phyloP scores from a whole-genome alignment of 2,797 vertebrate genomes.

The Leptodactylus fallax region DNA sequence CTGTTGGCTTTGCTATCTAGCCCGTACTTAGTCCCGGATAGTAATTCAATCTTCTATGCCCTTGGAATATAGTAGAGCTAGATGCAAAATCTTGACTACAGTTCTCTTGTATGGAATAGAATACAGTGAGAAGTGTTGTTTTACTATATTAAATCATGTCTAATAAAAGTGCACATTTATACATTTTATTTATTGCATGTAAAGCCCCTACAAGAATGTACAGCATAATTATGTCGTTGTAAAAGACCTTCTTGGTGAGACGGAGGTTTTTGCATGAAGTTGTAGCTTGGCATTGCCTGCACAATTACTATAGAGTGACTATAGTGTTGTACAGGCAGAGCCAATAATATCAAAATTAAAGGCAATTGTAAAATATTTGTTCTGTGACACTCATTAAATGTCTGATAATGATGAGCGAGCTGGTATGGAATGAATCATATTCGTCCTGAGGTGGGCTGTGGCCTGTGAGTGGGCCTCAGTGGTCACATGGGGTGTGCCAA shows the following conservation, averaged over 20 bases:
- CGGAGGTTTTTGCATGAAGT: slow-evolving; percentile 13
- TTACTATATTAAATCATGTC: slow-evolving; percentile 43
- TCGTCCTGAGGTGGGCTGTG: no score
- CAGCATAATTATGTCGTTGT: slow-evolving; percentile 25
- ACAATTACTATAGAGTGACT: neutral
- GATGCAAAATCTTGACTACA: slow-evolving; percentile 41
- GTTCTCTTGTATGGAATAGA: slow-evolving; percentile 39
- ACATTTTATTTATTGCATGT: slow-evolving; percentile 48
- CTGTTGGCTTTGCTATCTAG: slow-evolving; percentile 69
- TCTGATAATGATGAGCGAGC: neutral
- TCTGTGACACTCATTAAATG: neutral
- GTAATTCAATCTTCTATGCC: slow-evolving; percentile 73
- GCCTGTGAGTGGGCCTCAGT: no score
- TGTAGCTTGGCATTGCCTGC: neutral
- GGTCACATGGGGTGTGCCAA: no score
- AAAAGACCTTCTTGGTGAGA: slow-evolving; percentile 19
- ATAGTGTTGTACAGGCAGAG: neutral
- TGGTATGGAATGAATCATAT: no score
- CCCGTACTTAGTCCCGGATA: slow-evolving; percentile 71
- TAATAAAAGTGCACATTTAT: slow-evolving; percentile 42
- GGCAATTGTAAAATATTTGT: neutral
- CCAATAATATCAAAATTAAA: neutral
- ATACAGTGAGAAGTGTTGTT: slow-evolving; percentile 34
- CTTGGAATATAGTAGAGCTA: slow-evolving; percentile 73
- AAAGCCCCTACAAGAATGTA: slow-evolving; percentile 30